Evolutionary conservation across 1,140 invertebrate species (phyloP), one percentile per base, ranked within the genome.

Genomic region (Drosophila nigrodunni): DNA sequence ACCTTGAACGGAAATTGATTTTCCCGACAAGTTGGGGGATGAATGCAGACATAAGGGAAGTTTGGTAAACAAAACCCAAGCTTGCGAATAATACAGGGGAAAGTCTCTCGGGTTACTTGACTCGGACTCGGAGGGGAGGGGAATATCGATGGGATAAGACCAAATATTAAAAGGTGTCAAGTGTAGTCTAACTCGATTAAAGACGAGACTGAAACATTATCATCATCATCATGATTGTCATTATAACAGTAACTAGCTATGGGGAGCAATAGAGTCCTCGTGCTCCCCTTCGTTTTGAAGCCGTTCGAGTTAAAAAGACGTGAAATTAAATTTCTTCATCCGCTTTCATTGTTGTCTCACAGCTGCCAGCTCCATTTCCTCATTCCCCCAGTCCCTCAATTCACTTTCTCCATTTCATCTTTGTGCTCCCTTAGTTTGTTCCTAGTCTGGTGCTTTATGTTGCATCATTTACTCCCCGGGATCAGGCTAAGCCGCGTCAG

Each of bases 301-400:
- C 69, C 88, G 66, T 62, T 62, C 70, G 67, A 77, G 83, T 80
- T 82, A 87, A 88, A 87, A 88, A 77, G 85, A 88, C 74, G 85
- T 83, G 69, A 88, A 88, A 88, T 88, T 88, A 83, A 88, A 88
- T 88, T 88, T 88, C 80, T 89, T 89, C 55, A 88, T 83, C 74
- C 80, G 85, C 80, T 78, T 83, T 88, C 66, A 76, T 75, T 83
- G 77, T 73, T 70, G 70, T 59, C 81, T 58, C 61, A 37, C 41
- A 47, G 43, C 64, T 64, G 44, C 25, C 66, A 30, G 25, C 25
- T 30, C 15, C 34, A 8, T 15, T 49, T 13, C n/a, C 25, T 5
- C n/a, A 34, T 7, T 7, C 34, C 18, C 15, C 9, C 39, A 34
- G 0, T 37, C 7, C 35, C n/a, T 15, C 25, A 30, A 21, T 11